Conservation (phyloP, 2,113 vertebrate species). For the Dermatemys mawii region DNA sequence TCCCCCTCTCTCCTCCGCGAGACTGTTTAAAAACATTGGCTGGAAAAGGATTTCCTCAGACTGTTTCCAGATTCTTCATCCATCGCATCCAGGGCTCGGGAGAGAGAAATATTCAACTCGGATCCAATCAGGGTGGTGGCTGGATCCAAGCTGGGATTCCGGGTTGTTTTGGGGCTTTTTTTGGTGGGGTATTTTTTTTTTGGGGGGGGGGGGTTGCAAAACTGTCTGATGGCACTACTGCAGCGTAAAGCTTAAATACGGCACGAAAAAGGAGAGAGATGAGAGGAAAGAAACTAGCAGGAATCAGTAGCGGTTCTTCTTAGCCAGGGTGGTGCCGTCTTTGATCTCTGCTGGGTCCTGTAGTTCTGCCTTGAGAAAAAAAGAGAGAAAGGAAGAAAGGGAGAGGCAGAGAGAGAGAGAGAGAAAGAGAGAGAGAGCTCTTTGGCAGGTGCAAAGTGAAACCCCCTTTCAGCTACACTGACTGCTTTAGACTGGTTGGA, state of each 20-base stretch:
- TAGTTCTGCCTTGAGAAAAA: conserved; percentile 47
- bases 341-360: conserved; percentile 59
- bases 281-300: conserved; percentile 50
- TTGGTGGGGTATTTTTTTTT: conserved; percentile 48
- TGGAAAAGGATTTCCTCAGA: conserved; percentile 30
- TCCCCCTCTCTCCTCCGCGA: conserved; percentile 47
- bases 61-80: conserved; percentile 59
- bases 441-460: conserved; percentile 81
- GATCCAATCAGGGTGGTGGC: conserved; percentile 50
- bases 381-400: neutral
- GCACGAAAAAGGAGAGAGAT: conserved; percentile 10
- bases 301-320: conserved; percentile 62
- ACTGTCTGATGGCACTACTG: conserved; percentile 71
- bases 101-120: conserved; percentile 42
- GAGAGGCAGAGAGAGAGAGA: neutral
- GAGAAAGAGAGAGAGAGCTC: conserved; percentile 17
- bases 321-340: conserved; percentile 47
- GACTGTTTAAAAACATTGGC: conserved; percentile 60
- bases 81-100: conserved; percentile 52
- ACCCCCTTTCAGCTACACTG: conserved; percentile 69
- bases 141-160: conserved; percentile 61
- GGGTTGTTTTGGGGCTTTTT: neutral
- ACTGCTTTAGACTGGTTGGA: conserved; percentile 71
- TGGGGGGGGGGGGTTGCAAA: too few species aligned
- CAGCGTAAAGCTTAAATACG: conserved; percentile 73